These are phyloP conservation scores for Camptogramma bilineatum DNA, from an alignment of 2,888 invertebrate species.

Conservation along the genomic window DNA sequence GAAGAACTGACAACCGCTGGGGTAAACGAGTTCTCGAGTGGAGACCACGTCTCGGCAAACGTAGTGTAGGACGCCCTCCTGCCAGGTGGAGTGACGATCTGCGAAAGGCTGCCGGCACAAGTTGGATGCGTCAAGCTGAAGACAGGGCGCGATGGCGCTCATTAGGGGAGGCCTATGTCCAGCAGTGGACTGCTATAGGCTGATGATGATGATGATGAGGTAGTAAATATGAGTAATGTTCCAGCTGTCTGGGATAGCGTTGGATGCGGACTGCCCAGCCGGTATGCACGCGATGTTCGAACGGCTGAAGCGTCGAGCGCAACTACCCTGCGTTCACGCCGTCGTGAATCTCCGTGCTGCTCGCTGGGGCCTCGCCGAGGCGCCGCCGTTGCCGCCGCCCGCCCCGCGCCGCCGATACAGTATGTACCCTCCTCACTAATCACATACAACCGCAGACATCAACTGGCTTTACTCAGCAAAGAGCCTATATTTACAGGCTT, in stretches of 20 bases:
- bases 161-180: too few relatives aligned
- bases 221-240: constrained; percentile 1
- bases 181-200: too few relatives aligned
- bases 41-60: too few relatives aligned
- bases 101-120: too few relatives aligned
- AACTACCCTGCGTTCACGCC: constrained; percentile 67
- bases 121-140: too few relatives aligned
- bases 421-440: constrained; percentile 11
- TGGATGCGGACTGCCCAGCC: constrained; percentile 80
- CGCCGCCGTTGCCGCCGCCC: constrained; percentile 53
- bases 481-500: too few relatives aligned
- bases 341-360: constrained; percentile 75
- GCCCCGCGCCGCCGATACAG: constrained; percentile 44
- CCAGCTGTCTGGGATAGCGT: constrained; percentile 80
- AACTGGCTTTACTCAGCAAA: neutral
- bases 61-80: too few relatives aligned
- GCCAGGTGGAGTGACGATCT: too few relatives aligned
- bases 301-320: constrained; percentile 71
- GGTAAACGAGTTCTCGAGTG: too few relatives aligned
- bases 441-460: neutral
- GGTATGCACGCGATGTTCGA: constrained; percentile 80
- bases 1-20: too few relatives aligned
- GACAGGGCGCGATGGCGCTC: too few relatives aligned
- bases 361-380: constrained; percentile 79
- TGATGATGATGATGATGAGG: neutral